Evolutionary conservation across 2,113 vertebrate species (phyloP).

Genomic region (Empidonax traillii): DNA sequence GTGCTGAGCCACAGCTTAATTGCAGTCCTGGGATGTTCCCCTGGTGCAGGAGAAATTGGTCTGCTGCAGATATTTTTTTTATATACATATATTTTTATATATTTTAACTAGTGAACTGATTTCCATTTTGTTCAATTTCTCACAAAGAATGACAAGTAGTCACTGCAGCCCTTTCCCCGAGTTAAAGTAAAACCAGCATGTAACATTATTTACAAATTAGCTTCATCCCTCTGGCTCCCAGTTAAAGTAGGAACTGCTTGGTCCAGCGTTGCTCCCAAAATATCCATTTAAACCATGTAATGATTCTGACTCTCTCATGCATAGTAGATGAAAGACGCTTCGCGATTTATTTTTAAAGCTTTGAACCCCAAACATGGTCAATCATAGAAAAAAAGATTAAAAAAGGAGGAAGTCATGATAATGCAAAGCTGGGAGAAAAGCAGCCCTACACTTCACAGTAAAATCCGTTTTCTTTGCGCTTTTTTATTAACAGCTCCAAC

Average conservation of each 20-base stretch:
- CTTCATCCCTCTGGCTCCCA: conserved; percentile 8
- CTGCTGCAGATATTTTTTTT: background rate
- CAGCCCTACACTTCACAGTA: background rate
- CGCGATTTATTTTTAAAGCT: conserved; percentile 9
- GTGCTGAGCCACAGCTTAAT: background rate
- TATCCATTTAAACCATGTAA: conserved; percentile 19
- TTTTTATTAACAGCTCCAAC: conserved; percentile 46
- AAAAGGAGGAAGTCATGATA: conserved; percentile 9
- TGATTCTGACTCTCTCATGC: conserved; percentile 2
- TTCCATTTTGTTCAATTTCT: background rate
- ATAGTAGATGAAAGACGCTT: conserved; percentile 27
- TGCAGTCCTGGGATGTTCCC: background rate
- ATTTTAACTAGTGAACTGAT: background rate
- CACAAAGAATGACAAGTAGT: conserved; percentile 12
- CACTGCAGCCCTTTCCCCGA: background rate
- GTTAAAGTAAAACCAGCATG: conserved; percentile 1
- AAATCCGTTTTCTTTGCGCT: conserved; percentile 11
- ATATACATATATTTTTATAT: too few species aligned
- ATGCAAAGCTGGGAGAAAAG: conserved; percentile 20
- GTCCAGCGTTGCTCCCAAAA: background rate
- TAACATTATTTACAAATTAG: conserved; percentile 43
- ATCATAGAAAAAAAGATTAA: background rate
- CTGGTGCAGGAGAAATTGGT: background rate
- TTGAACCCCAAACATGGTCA: conserved; percentile 39
- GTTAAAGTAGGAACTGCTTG: background rate